Percentiles rank a stretch among this genome's conserved stretches.
Conservation (phyloP, 2,888 invertebrate species). For the Drosophila lutescens region DNA sequence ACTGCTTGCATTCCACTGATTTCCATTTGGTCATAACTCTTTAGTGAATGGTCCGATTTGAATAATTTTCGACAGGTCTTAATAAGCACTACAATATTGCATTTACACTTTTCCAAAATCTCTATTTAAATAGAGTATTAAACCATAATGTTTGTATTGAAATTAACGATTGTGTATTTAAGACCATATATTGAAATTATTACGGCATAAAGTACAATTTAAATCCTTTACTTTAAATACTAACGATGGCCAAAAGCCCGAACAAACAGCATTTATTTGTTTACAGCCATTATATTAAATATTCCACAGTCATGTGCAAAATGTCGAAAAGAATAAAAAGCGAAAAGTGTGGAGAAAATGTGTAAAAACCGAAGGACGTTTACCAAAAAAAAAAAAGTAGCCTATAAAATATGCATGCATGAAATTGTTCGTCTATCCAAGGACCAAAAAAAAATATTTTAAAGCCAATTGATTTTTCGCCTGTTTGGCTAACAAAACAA, state of each 20-base stretch:
- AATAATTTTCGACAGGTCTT: too few species aligned
- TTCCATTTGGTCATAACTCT: too few species aligned
- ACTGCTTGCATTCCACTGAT: too few species aligned
- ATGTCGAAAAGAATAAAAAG: slow-evolving; percentile 5
- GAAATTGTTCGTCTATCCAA: slow-evolving; percentile 20
- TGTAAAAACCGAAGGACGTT: slow-evolving; percentile 12
- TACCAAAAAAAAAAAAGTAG: neutral
- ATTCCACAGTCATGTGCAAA: slow-evolving; percentile 2
- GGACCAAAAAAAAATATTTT: slow-evolving; percentile 5
- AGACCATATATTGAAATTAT: too few species aligned
- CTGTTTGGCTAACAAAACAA: slow-evolving; percentile 8
- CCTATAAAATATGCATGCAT: slow-evolving; percentile 26
- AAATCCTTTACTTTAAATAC: slow-evolving; percentile 5
- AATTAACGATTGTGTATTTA: too few species aligned
- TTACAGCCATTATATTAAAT: slow-evolving; percentile 1
- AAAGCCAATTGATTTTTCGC: slow-evolving; percentile 32
- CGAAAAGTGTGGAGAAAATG: slow-evolving; percentile 1
- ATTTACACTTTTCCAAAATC: too few species aligned
- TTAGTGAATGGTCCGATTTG: too few species aligned
- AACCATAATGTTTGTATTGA: too few species aligned
- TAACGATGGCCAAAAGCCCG: neutral
- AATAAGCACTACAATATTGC: too few species aligned
- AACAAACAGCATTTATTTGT: slow-evolving; percentile 1
- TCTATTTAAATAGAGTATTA: too few species aligned
- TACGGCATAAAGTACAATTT: neutral